A percentile compares a stretch with the other conserved stretches of the same genome.
Conservation (phyloP, 2,113 vertebrate genomes). For the Paramisgurnus dabryanus region DNA sequence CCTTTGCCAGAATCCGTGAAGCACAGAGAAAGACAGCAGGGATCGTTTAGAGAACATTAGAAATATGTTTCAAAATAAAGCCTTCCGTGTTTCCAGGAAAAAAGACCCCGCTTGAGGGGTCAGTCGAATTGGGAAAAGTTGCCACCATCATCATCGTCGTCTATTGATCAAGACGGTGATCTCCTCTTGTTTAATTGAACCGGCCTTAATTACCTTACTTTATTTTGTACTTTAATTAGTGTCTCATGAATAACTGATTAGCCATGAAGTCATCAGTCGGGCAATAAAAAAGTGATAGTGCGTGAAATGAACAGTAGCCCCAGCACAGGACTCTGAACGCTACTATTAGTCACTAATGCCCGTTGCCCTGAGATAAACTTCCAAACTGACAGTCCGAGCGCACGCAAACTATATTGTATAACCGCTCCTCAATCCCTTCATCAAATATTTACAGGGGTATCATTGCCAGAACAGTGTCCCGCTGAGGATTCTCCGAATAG, state of each 20-base stretch:
- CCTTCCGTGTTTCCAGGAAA: slow-evolving; percentile 39
- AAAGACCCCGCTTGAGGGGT: not conserved
- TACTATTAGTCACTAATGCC: slow-evolving; percentile 66
- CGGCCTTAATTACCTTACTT: slow-evolving; percentile 67
- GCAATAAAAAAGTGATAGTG: slow-evolving; percentile 79
- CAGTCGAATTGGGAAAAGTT: slow-evolving; percentile 37
- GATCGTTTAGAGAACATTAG: slow-evolving; percentile 65
- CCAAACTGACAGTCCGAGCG: slow-evolving; percentile 53
- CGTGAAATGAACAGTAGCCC: slow-evolving; percentile 76
- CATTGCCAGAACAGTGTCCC: slow-evolving; percentile 59
- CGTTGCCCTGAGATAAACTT: slow-evolving; percentile 49
- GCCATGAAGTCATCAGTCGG: slow-evolving; percentile 73
- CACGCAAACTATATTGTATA: slow-evolving; percentile 60
- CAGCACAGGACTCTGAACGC: slow-evolving; percentile 52
- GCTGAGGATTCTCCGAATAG: slow-evolving; percentile 66
- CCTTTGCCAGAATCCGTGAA: slow-evolving; percentile 56
- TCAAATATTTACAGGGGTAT: slow-evolving; percentile 74
- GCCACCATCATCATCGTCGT: slow-evolving; percentile 33
- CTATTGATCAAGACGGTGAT: slow-evolving; percentile 50
- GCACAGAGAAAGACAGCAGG: slow-evolving; percentile 55
- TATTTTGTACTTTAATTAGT: slow-evolving; percentile 78
- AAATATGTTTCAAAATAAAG: slow-evolving; percentile 64
- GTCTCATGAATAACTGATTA: slow-evolving; percentile 78
- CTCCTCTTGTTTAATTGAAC: slow-evolving; percentile 53
- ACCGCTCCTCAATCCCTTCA: slow-evolving; percentile 55